Conservation (phyloP, 1,140 invertebrate species). For the Drosophila nasuta region DNA sequence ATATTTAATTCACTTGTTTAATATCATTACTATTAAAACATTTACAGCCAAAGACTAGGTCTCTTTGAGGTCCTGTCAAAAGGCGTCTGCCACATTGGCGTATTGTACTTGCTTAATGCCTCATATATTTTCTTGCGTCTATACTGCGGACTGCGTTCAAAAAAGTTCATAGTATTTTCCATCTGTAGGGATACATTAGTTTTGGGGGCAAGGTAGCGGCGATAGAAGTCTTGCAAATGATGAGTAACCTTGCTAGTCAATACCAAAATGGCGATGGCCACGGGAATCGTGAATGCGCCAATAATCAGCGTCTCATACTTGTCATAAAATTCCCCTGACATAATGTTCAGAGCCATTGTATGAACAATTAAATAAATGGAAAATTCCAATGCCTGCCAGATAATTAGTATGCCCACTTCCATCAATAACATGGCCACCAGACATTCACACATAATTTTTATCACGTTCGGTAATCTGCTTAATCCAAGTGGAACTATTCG, state of each 20-base stretch:
- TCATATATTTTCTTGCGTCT: background rate
- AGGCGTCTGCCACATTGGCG: background rate
- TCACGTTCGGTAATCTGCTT: background rate
- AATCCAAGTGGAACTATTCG: conserved; percentile 9
- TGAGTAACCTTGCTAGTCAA: background rate
- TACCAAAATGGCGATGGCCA: background rate
- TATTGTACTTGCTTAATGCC: background rate
- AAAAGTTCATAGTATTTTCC: background rate
- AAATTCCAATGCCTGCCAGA: conserved; percentile 15
- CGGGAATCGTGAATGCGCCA: background rate
- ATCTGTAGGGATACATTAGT: background rate
- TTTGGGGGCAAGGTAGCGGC: background rate
- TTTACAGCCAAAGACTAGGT: too few species aligned
- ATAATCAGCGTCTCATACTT: background rate
- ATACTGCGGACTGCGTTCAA: background rate
- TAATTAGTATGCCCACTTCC: conserved; percentile 8
- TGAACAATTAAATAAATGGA: background rate
- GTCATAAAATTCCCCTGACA: background rate
- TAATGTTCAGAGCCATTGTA: background rate
- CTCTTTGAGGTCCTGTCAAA: background rate
- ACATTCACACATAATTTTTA: conserved; percentile 12
- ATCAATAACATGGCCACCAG: background rate
- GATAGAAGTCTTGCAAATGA: background rate
- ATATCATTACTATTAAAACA: background rate
- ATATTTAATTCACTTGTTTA: conserved; percentile 4